Evolutionary conservation across 2,888 invertebrate species (phyloP), one percentile per base, ranked within the genome.

Genomic region (Cantharis nigra): DNA sequence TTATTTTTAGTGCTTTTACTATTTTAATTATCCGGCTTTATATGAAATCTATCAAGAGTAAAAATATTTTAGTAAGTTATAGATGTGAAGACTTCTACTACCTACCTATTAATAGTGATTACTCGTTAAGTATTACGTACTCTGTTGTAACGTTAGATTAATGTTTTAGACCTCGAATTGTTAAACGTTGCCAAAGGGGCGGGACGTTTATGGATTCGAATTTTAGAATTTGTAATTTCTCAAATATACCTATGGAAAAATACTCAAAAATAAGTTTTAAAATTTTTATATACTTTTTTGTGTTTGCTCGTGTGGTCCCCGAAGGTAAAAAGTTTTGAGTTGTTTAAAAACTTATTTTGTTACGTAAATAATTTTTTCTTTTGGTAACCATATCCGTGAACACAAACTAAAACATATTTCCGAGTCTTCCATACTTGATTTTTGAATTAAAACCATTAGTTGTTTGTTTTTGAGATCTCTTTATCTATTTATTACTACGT

Each of bases 81-180:
- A 80, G 79, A 78, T 78, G 80, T 81, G 78, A 78, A 81, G 81
- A 82, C 80, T 79, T 81, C n/a, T 49, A 49, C 49, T 49, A 49
- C 49, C 49, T 49, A 49, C 49, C 49, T 75, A 74, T 81, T 81
- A 79, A 79, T 80, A 80, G 79, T 74, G 77, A 79, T 77, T 80
- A 79, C 76, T 78, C 74, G 77, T 78, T 79, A 73, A 64, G 63
- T 74, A 73, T 67, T 77, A 77, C 23, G 28, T 69, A 67, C 73
- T 77, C 70, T 74, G 77, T 77, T 77, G 30, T 74, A 20, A 33
- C 26, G 63, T 69, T 71, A 71, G 74, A 71, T 72, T 78, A 63
- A 69, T 65, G 63, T 72, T 30, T 67, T 67, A 23, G 26, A 26
- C 23, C 20, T 67, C 13, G 26, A 67, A 67, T 67, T 23, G 26